Percentiles rank a stretch among this genome's conserved stretches.
phyloP scores from a whole-genome alignment of 2,797 vertebrate genomes.

The Gobionotothen gibberifrons region DNA sequence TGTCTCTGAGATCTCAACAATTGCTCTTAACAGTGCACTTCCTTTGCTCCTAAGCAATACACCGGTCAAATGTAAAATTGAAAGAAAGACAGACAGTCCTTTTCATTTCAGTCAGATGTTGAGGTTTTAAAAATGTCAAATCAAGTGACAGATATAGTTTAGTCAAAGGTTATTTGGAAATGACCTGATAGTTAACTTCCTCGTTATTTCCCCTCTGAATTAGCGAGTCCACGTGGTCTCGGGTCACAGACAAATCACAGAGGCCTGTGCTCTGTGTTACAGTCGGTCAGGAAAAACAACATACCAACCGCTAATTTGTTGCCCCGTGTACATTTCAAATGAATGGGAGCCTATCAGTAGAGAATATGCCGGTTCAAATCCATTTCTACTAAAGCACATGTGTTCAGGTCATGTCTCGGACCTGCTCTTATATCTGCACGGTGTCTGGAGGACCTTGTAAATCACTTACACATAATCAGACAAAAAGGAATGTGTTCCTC shows the following conservation, averaged over 20 bases:
- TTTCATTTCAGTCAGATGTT: background rate
- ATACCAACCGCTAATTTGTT: conserved; percentile 66
- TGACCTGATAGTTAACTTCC: conserved; percentile 24
- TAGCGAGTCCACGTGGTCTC: conserved; percentile 43
- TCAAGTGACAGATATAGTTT: background rate
- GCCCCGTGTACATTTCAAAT: conserved; percentile 46
- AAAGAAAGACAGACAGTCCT: no score
- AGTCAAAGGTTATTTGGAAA: background rate
- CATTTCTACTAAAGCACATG: conserved; percentile 27
- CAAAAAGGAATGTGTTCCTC: conserved; percentile 37
- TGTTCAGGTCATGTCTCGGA: conserved; percentile 34
- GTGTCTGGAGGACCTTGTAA: conserved; percentile 28
- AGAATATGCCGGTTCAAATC: conserved; percentile 40
- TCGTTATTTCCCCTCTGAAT: conserved; percentile 51
- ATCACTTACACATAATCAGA: conserved; percentile 33
- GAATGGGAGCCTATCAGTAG: conserved; percentile 37
- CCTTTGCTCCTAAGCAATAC: no score
- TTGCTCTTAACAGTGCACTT: no score
- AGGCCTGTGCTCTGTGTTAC: conserved; percentile 1
- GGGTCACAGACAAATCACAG: conserved; percentile 24
- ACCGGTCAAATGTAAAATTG: no score
- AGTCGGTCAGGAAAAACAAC: conserved; percentile 59
- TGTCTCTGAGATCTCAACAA: no score
- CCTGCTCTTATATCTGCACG: conserved; percentile 12
- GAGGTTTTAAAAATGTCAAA: background rate